These are phyloP conservation scores for Hyposoter dolosus DNA, from an alignment of 2,888 invertebrate species.

Conservation along the genomic window DNA sequence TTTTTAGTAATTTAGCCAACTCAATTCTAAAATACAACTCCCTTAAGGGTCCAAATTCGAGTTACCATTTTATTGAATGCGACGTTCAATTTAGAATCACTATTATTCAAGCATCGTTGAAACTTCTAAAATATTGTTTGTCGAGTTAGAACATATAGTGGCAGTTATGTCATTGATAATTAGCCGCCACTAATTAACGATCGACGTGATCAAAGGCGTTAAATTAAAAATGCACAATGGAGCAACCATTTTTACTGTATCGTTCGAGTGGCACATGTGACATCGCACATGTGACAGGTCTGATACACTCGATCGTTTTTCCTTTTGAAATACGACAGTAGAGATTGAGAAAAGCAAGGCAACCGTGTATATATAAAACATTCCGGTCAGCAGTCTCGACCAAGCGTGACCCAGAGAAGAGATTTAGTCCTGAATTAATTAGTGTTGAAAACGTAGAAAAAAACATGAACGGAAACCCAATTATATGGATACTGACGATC, in stretches of 20 bases:
- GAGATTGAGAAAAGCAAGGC: background rate
- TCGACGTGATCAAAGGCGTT: background rate
- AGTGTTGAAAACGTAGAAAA: background rate
- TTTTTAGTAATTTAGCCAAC: background rate
- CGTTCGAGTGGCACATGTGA: constrained; percentile 56
- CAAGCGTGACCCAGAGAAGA: constrained; percentile 37
- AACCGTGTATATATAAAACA: constrained; percentile 57
- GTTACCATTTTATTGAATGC: background rate
- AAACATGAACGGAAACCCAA: constrained; percentile 54
- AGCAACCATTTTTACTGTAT: constrained; percentile 28
- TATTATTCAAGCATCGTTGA: background rate
- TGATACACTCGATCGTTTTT: constrained; percentile 41
- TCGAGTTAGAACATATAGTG: background rate
- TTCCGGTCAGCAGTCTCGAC: constrained; percentile 39
- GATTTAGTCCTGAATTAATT: background rate
- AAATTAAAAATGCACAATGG: constrained; percentile 18
- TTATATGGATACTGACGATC: constrained; percentile 43
- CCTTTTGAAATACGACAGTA: constrained; percentile 66
- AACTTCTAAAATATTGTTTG: background rate
- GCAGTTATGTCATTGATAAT: background rate
- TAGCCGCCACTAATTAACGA: background rate
- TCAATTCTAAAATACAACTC: background rate
- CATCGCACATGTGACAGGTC: constrained; percentile 54
- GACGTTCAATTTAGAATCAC: background rate
- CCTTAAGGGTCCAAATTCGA: background rate